Base-by-base conservation (phyloP, 1,140 invertebrate species). In the Pseudoatta argentina region DNA sequence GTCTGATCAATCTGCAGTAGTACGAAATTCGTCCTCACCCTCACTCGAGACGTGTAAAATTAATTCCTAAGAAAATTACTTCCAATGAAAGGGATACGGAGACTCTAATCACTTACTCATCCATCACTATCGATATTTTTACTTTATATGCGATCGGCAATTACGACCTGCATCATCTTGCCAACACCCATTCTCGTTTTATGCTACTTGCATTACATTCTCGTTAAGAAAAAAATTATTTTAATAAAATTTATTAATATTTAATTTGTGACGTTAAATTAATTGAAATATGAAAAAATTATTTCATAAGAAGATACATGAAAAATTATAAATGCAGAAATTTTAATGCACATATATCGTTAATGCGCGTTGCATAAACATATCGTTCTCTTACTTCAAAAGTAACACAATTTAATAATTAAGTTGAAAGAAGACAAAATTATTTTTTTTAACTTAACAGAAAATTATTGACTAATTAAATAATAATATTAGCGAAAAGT, bases 41-140 rank as follows among this genome's bases (percentile, higher is more conserved):
- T 69, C 21, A n/a, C n/a, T 18, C 16, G 21, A 12, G 39, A 59
- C 18, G 34, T 18, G 67, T n/a, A 59, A 59, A 82, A 61, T n/a
- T 5, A 61, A 59, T 14, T 73, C 51, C 55, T 61, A 34, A 73
- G 44, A 75, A 63, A 83, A 63, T 81, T 61, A 75, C 39, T 83
- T 51, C 0, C 69, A 73, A 55, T 78, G 76, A 44, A 44, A 44
- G 39, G 39, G 39, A 10, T 12, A 66, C 27, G 59, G 59, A 5
- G 66, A 71, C 66, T 71, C 51, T 71, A 71, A 81, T 81, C 78
- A 67, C 64, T 71, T 39, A n/a, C n/a, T 14, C 53, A 81, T 81
- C 66, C 78, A 81, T 71, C 64, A 71, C 51, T 71, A 81, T 81
- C 66, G 51, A 61, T 71, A 81, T 71, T 81, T 81, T 81, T 81